Base-by-base conservation (phyloP, 1,140 invertebrate species). In the Megalonaias nervosa region DNA sequence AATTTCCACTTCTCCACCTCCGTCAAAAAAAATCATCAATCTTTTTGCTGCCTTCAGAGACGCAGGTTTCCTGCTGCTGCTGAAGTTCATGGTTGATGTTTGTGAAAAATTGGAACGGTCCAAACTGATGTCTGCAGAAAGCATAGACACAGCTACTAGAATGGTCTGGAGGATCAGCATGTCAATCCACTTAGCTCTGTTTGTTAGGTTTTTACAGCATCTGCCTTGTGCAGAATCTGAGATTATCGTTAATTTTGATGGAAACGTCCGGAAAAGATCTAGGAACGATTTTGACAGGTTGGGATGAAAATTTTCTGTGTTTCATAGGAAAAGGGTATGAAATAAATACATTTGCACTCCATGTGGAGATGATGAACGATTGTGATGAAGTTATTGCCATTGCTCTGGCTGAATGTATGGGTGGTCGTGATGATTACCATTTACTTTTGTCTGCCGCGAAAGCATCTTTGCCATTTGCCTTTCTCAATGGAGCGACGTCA, bases 1-100 rank as follows among this genome's bases (percentile, higher is more conserved):
- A 79, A 64, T 79, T 71, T 71, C 77, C 77, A 17, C 23, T 66
- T 17, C 62, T 79, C 11, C 72, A 79, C 57, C 13, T 79, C 16
- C 9, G 72, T 14, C 71, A 79, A 66, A 74, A 66, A 48, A 79
- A 79, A 74, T 69, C 74, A 59, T 66, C 26, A 58, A 79, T 48
- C 16, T 61, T 71, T 58, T 67, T 38, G 70, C 67, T 48, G 77
- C 71, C 38, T 79, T 70, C n/a, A 67, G 3, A 48, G 55, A 15
- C 55, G 55, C 55, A 31, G 31, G 31, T 31, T 5, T 31, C 31
- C 31, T 31, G 31, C 31, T 31, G 31, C 5, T 31, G 31, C 31
- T 31, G 5, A 31, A 31, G 31, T 31, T 31, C 31, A 31, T 31
- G 31, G 31, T 31, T 2, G 31, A 31, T 31, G 31, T 2, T 5